Base-by-base conservation (phyloP, 2,888 invertebrate species). In the Temnothorax unifasciatus region DNA sequence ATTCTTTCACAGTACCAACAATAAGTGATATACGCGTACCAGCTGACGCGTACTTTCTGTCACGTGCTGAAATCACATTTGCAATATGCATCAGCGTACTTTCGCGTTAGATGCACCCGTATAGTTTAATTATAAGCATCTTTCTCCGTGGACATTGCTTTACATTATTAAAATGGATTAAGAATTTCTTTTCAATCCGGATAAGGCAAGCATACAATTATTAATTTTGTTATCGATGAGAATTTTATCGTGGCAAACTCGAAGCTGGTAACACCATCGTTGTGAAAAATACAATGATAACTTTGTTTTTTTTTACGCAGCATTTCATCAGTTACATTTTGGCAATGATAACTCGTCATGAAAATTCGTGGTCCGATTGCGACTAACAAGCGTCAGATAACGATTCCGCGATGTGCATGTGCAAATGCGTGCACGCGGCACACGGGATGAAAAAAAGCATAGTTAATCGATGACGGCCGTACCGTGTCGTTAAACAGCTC, bases 1-100 rank as follows among this genome's bases (percentile, higher is more conserved):
- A 79, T 50, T 69, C 79, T 69, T 84, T 66, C 61, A 68, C 61
- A 68, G 38, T 52, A 41, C 25, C 54, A 74, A 71, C 81, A 61
- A 83, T 79, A 82, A 86, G 69, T 74, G 77, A 82, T 44, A 76
- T 61, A 69, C 87, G 85, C 84, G 74, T 73, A 84, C 84, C 87
- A 88, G 84, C 85, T 84, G 87, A 86, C 86, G 82, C 29, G 77
- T 44, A 34, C 47, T 77, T 79, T 57, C 50, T 52, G 69, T 44
- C 41, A 8, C 41, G 66, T 54, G 44, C 21, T 79, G 21, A 71
- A 79, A 57, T 61, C 82, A 52, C 29, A 71, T 59, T 59, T 52
- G 74, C 73, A 41, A 71, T 59, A 64, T 52, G 74, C 73, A 41
- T 66, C 64, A 61, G 34, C 34, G 44, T 44, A 68, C 9, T 75